Evolutionary conservation across 2,113 vertebrate species (phyloP).

Genomic region (Puffinus mauretanicus): DNA sequence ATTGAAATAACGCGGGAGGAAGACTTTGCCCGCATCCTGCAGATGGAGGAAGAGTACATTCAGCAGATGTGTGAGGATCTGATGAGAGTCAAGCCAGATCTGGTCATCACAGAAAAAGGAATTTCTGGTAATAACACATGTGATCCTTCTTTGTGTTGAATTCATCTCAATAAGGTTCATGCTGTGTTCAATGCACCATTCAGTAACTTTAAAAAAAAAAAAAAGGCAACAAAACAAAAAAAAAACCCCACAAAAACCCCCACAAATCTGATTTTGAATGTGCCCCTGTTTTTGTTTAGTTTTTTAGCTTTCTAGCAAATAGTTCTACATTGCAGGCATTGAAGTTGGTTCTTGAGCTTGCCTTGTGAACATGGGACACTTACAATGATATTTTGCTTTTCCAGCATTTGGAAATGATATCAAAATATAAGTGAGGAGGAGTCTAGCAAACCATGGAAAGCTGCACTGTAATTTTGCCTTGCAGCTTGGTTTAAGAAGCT

Average conservation of each 20-base stretch:
- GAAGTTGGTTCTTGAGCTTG: not conserved
- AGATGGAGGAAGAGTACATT: constrained; percentile 96
- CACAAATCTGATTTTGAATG: not conserved
- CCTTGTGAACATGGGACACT: not conserved
- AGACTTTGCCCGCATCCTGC: constrained; percentile 93
- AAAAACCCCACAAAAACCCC: not conserved
- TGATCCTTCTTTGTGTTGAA: not conserved
- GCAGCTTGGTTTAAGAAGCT: not conserved
- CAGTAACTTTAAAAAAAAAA: not conserved
- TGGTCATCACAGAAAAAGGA: constrained; percentile 95
- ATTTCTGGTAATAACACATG: constrained; percentile 79
- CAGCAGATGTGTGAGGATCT: constrained; percentile 96
- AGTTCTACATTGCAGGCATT: not conserved
- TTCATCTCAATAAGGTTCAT: not conserved
- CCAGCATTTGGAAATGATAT: not conserved
- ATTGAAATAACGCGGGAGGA: constrained; percentile 96
- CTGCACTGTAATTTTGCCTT: accelerated
- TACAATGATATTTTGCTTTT: not conserved
- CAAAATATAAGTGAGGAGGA: not conserved
- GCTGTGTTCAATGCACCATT: not conserved
- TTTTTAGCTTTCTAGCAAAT: not conserved
- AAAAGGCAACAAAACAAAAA: not conserved
- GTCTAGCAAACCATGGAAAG: not conserved
- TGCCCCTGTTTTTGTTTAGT: not conserved
- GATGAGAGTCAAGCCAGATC: constrained; percentile 89